Evolutionary conservation across 2,888 invertebrate genomes (phyloP).

Genomic region (Eudemis profundana): DNA sequence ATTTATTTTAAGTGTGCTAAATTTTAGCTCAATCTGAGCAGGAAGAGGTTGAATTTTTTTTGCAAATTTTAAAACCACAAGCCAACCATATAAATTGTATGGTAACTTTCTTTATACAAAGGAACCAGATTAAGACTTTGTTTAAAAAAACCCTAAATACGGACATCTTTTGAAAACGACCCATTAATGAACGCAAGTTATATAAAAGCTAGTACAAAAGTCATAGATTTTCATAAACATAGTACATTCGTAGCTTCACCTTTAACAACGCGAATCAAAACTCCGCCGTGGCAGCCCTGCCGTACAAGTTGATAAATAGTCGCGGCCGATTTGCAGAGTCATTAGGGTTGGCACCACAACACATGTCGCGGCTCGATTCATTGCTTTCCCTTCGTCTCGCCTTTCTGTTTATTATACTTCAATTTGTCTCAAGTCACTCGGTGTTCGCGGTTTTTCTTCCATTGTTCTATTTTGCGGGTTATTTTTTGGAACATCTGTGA

Average conservation of each 20-base stretch:
- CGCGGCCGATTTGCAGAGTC: constrained; percentile 45
- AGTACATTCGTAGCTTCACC: not conserved
- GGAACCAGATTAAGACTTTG: too few relatives aligned
- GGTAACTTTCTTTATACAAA: too few relatives aligned
- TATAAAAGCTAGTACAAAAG: too few relatives aligned
- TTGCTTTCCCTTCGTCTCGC: constrained; percentile 35
- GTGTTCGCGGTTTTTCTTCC: constrained; percentile 31
- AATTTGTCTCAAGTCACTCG: constrained; percentile 43
- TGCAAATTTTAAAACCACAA: too few relatives aligned
- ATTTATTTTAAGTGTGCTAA: too few relatives aligned
- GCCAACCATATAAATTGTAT: too few relatives aligned
- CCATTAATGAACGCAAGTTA: too few relatives aligned
- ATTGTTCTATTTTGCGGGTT: constrained; percentile 25
- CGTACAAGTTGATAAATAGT: constrained; percentile 45
- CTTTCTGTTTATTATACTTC: constrained; percentile 43
- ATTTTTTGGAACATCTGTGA: not conserved
- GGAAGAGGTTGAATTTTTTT: too few relatives aligned
- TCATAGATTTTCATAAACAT: too few relatives aligned
- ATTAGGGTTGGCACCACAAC: constrained; percentile 46
- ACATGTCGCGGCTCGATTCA: constrained; percentile 44
- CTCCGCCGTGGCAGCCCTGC: constrained; percentile 32
- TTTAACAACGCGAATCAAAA: constrained; percentile 12
- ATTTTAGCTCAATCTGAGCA: too few relatives aligned
- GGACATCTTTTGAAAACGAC: too few relatives aligned
- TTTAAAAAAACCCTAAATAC: too few relatives aligned